Base-by-base conservation (phyloP, 2,888 invertebrate genomes). In the Conops quadrifasciatus region DNA sequence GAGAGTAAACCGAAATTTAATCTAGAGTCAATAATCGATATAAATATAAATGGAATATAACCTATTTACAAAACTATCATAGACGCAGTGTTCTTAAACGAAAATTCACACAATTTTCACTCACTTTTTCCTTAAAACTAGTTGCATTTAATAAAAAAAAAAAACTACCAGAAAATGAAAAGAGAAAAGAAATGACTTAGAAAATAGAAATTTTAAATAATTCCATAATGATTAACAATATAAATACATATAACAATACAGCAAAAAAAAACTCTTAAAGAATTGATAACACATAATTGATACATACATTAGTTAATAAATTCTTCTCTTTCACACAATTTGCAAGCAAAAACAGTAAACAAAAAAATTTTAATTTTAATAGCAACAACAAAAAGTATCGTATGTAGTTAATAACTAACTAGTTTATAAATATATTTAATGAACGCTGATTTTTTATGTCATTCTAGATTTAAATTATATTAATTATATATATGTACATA, bases 391-490 rank as follows among this genome's bases (percentile, higher is more conserved):
- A 19, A n/a, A n/a, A n/a, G n/a, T n/a, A n/a, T n/a, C n/a, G n/a
- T n/a, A 5, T 5, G 36, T 72, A 72, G 68, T 53, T 79, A 80
- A 77, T 77, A 76, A 66, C 28, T 59, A 64, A 64, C 51, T 28
- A 66, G 58, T 65, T 51, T 79, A 79, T 78, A 76, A 79, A 51
- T 53, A 72, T 74, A 77, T 74, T 74, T 74, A 59, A 76, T 77
- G 78, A 75, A 80, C 80, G 80, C 82, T 82, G 81, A 81, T 83
- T 82, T 82, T 82, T 83, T 83, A 81, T 82, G 82, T 82, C 82
- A 83, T 82, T 82, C 82, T 82, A 82, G 82, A 60, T 68, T 68
- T 26, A 58, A 15, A 58, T 62, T 68, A 68, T 78, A 81, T 78
- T 81, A 74, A 74, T 72, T 79, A 80, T 78, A 78, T 80, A 80